Evolutionary conservation across 1,140 invertebrate species (phyloP).

Genomic region (Eumaeus atala): DNA sequence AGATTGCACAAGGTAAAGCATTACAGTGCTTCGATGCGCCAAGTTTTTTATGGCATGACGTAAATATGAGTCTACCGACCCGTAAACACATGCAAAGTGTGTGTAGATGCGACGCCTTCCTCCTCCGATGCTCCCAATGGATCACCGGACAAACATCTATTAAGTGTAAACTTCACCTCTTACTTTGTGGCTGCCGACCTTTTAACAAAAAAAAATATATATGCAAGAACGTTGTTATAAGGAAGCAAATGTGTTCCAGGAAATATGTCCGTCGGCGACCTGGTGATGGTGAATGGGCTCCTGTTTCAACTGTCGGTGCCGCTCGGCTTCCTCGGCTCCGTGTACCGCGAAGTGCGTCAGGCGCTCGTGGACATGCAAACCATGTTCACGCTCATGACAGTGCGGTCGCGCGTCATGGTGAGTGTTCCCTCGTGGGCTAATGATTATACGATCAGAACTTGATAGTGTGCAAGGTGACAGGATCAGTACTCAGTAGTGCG

Average conservation of each 20-base stretch:
- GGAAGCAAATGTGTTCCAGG: constrained; percentile 75
- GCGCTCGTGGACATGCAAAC: constrained; percentile 98
- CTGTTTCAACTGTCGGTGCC: constrained; percentile 98
- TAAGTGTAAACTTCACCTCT: no score
- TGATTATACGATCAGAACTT: neutral
- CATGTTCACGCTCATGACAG: constrained; percentile 96
- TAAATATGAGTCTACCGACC: no score
- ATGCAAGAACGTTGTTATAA: no score
- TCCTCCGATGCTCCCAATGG: no score
- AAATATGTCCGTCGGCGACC: constrained; percentile 96
- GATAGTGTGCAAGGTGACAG: constrained; percentile 73
- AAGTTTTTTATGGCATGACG: neutral
- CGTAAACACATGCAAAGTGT: no score
- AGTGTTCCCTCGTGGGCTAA: neutral
- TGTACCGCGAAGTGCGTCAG: constrained; percentile 97
- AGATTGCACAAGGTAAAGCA: constrained; percentile 90
- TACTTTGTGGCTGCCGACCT: no score
- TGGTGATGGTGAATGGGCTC: constrained; percentile 99
- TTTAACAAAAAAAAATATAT: no score
- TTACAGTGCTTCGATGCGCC: neutral
- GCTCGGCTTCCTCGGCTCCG: constrained; percentile 94
- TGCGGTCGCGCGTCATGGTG: constrained; percentile 86
- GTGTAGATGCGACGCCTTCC: no score
- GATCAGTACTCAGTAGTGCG: no score
- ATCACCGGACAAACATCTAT: no score